Base-by-base conservation (phyloP, 2,888 invertebrate genomes). In the Perizoma flavofasciatum region DNA sequence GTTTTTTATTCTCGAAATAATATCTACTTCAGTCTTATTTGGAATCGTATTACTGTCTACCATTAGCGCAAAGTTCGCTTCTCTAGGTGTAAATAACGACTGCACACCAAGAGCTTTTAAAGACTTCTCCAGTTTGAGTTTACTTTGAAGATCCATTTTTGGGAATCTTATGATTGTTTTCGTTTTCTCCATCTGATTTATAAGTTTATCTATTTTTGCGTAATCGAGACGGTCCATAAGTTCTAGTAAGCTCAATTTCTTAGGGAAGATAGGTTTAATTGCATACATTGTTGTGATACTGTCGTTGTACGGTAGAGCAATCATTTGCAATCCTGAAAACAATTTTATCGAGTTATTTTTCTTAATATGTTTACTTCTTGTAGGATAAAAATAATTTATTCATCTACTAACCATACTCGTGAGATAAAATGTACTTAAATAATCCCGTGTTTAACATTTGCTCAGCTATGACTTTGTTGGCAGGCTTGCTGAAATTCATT, bases 221-320 rank as follows among this genome's bases (percentile, higher is more conserved):
- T 91, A 84, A 44, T 92, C 90, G 22, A 95, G 70, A 1, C 77
- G 75, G 0, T 79, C 78, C 77, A 94, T 86, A 6, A 95, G 74
- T 1, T 88, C 79, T 5, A 84, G 74, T 44, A 95, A 75, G 37
- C 82, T 92, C 5, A 83, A 68, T 5, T 77, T 78, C 43, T 90
- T 83, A 0, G 81, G 79, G 6, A 70, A 64, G 9, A 81, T 85
- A 0, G 96, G 96, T 67, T 95, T 89, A 5, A 96, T 74, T 2
- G 94, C 92, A 74, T 95, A 95, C 93, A 96, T 94, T 0, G 89
- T 91, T 46, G 93, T 94, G 46, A 91, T 86, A 52, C 91, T 93
- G 59, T 95, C 95, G 79, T 95, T 95, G 82, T 96, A 96, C 0
- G 96, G 96, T 5, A 96, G 83, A 0, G 94, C 95, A 63, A 96